Evolutionary conservation across 2,888 invertebrate genomes (phyloP).

Genomic region (Argynnis bischoffii): DNA sequence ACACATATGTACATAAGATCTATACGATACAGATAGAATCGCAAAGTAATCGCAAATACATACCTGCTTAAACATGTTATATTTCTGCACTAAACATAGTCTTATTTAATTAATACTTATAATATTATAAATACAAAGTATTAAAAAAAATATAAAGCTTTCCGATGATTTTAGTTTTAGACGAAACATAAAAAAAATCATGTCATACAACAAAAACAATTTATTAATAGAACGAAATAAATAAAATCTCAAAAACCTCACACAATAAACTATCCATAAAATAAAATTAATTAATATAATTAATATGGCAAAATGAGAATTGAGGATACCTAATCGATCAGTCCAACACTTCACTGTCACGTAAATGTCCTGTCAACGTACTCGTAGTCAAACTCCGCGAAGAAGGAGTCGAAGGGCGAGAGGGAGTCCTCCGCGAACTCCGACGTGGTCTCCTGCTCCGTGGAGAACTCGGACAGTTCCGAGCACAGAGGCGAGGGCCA

Average conservation of each 20-base stretch:
- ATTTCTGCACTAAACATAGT: too few species aligned
- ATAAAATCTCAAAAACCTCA: conserved; percentile 67
- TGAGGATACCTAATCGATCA: conserved; percentile 62
- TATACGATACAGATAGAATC: too few species aligned
- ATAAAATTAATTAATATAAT: conserved; percentile 72
- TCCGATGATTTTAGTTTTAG: neutral
- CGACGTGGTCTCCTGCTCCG: conserved; percentile 75
- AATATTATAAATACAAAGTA: too few species aligned
- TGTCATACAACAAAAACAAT: conserved; percentile 61
- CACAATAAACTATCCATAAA: conserved; percentile 56
- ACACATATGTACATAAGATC: too few species aligned
- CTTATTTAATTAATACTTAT: too few species aligned
- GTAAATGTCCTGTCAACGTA: conserved; percentile 76
- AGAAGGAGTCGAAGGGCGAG: conserved; percentile 82
- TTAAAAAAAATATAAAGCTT: neutral
- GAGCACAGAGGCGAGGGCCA: conserved; percentile 78
- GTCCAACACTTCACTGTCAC: conserved; percentile 63
- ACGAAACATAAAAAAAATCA: conserved; percentile 14
- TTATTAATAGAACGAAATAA: conserved; percentile 70
- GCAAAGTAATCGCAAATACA: too few species aligned
- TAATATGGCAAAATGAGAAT: conserved; percentile 74
- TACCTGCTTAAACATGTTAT: too few species aligned
- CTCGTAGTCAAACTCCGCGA: conserved; percentile 78
- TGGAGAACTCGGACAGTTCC: conserved; percentile 79
- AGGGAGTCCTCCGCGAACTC: conserved; percentile 80